Base-by-base conservation (phyloP, 2,797 vertebrate genomes). In the Hyperoplus lanceolatus region DNA sequence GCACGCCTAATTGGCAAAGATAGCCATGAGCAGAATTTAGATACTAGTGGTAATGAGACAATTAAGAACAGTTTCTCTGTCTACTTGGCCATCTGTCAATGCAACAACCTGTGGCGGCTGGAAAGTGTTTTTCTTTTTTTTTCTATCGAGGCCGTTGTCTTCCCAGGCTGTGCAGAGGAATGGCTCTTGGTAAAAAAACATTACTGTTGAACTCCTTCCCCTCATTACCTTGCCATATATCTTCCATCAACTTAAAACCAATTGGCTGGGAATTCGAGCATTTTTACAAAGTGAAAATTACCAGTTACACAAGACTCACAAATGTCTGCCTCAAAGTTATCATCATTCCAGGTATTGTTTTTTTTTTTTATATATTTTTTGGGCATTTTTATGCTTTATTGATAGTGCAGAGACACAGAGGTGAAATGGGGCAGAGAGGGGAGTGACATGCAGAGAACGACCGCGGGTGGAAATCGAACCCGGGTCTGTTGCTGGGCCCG, bases 41-140 rank as follows among this genome's bases (percentile, higher is more conserved):
- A 91, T 83, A 83, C 60, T 59, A 41, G 66, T 71, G 67, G 70
- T 91, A 90, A 91, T 84, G 85, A 93, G 86, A 82, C 86, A 86
- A 89, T 91, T 89, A 90, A 80, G 77, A 80, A 81, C 78, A 51
- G 86, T 43, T 76, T 84, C 76, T 79, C 87, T 63, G 70, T 88
- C 88, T 85, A 70, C 82, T 68, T 42, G 63, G 70, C 85, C 88
- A 90, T 91, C 90, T 90, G 86, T 87, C 90, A 90, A 71, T 82
- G 88, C 88, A 88, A 87, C 92, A 90, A 93, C 92, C 92, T 94
- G 93, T 94, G 80, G 93, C 90, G 90, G 68, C 79, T 61, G 63
- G 53, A 48, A 79, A 71, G 75, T 71, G 55, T 66, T 79, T 87
- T 72, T 29, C 29, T 29, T 29, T 29, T 29, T 29, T 3, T 29